A percentile compares a stretch with the other conserved stretches of the same genome.
Conservation (phyloP, 2,797 vertebrate species). For the Mycteria americana region DNA sequence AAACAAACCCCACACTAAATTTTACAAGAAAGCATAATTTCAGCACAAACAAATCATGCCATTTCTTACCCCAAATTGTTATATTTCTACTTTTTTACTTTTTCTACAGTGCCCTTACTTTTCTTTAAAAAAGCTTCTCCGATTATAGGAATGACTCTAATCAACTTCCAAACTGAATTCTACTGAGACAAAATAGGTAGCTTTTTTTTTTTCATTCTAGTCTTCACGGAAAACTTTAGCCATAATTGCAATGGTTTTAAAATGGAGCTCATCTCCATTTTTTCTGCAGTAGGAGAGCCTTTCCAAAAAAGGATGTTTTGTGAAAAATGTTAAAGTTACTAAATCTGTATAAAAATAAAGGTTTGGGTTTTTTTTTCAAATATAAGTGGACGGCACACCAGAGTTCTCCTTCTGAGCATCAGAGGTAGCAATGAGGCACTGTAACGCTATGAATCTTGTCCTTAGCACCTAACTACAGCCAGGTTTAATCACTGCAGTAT, state of each 20-base stretch:
- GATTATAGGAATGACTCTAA: not conserved
- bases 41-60: not conserved
- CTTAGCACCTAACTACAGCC: not conserved
- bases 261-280: not conserved
- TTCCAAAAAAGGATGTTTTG: not conserved
- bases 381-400: not conserved
- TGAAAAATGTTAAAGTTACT: not conserved
- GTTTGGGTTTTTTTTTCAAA: not conserved
- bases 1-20: fast-evolving
- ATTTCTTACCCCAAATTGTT: not conserved
- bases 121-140: not conserved
- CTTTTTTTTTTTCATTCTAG: fast-evolving
- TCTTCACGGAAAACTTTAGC: not conserved
- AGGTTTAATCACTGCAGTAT: not conserved
- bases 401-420: not conserved
- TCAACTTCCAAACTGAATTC: not conserved
- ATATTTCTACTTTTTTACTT: not conserved
- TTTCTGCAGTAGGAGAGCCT: not conserved
- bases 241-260: not conserved
- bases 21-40: not conserved
- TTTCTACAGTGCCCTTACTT: not conserved
- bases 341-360: not conserved
- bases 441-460: not conserved
- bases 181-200: not conserved
- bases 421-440: not conserved